Conservation (phyloP, 2,888 invertebrate genomes). For the Ceramica pisi region DNA sequence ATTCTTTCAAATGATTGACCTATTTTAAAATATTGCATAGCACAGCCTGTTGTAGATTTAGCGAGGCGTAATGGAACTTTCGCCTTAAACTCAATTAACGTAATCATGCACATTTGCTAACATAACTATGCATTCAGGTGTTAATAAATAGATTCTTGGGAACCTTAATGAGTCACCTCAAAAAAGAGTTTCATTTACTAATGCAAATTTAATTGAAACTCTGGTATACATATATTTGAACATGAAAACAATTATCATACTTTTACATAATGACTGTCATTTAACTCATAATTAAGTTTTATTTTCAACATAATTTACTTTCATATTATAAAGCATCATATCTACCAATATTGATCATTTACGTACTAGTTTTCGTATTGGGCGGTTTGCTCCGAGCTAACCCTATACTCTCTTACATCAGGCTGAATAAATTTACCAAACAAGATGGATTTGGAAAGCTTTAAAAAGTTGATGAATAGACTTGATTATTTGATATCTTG, state of each 20-base stretch:
- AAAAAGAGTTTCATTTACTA: neutral
- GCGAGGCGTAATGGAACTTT: too few species aligned
- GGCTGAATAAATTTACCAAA: neutral
- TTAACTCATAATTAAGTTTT: constrained; percentile 26
- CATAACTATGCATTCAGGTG: neutral
- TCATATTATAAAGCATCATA: constrained; percentile 8
- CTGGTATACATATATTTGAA: too few species aligned
- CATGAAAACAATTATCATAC: too few species aligned
- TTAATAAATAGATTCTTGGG: constrained; percentile 1
- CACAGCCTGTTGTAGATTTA: too few species aligned
- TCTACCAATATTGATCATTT: constrained; percentile 13
- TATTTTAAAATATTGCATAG: too few species aligned
- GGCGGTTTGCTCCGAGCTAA: neutral
- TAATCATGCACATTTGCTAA: constrained; percentile 20
- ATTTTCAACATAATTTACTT: neutral
- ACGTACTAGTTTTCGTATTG: neutral
- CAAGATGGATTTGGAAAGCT: constrained; percentile 53
- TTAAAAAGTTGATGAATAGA: constrained; percentile 65
- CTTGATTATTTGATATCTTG: constrained; percentile 74
- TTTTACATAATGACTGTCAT: constrained; percentile 3
- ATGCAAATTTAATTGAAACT: too few species aligned
- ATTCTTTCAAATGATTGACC: too few species aligned
- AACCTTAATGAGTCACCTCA: constrained; percentile 25
- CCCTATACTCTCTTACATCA: neutral
- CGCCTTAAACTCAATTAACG: too few species aligned